Percentiles rank a stretch among this genome's conserved stretches.
These are phyloP conservation scores for Baronia brevicornis DNA, from an alignment of 2,888 invertebrate genomes.

Conservation along the genomic window DNA sequence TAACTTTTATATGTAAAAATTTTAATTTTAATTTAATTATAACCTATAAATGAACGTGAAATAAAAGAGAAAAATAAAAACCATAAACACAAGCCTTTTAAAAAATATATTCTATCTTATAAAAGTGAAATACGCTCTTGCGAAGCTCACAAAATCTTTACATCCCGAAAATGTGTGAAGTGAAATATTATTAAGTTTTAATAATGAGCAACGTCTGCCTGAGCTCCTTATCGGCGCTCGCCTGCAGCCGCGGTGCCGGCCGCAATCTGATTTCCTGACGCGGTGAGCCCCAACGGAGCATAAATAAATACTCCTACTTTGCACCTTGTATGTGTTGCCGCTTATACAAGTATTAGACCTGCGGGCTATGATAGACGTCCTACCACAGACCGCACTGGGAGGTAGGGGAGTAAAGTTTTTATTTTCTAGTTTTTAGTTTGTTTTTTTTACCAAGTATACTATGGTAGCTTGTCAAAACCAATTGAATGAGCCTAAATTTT, in stretches of 20 bases:
- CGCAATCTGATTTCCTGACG: conserved; percentile 41
- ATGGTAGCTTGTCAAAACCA: no score
- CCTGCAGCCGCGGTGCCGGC: conserved; percentile 26
- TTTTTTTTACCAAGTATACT: no score
- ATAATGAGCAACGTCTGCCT: conserved; percentile 22
- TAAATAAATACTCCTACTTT: conserved; percentile 24
- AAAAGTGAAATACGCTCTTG: conserved; percentile 8
- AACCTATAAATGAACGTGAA: conserved; percentile 4
- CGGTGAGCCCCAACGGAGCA: conserved; percentile 20
- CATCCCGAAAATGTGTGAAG: conserved; percentile 16
- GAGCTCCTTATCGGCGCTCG: conserved; percentile 36
- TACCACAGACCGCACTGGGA: background rate
- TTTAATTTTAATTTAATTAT: conserved; percentile 2
- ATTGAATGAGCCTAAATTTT: no score
- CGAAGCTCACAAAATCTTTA: conserved; percentile 13
- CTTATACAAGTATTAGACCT: background rate
- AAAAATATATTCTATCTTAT: no score
- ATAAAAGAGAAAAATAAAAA: conserved; percentile 8
- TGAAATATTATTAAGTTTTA: conserved; percentile 18
- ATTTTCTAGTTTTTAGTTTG: no score
- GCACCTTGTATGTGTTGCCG: conserved; percentile 10
- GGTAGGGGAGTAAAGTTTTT: no score
- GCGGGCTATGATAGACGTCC: background rate
- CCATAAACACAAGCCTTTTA: conserved; percentile 16
- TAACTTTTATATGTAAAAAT: conserved; percentile 13